These are phyloP conservation scores for Microcebus jonahi DNA, from an alignment of 2,113 vertebrate genomes.

Conservation along the genomic window DNA sequence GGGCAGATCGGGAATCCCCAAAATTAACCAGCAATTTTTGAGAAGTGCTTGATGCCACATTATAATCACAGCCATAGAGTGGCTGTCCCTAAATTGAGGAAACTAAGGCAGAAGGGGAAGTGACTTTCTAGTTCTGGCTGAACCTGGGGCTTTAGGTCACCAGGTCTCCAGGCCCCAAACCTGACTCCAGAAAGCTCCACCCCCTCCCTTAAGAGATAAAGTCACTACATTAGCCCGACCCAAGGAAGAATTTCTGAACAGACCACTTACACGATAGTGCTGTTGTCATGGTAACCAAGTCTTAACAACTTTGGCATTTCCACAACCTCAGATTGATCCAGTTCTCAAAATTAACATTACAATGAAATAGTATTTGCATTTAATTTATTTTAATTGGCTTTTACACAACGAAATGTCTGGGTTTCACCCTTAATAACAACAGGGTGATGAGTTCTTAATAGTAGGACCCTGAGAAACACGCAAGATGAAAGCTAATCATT, in stretches of 20 bases:
- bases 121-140: not conserved
- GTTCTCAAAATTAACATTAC: conserved; percentile 62
- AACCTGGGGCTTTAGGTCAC: not conserved
- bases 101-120: not conserved
- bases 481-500: not conserved
- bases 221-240: not conserved
- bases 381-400: conserved; percentile 75
- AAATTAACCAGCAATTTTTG: not conserved
- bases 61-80: rapidly evolving
- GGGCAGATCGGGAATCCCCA: not conserved
- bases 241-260: not conserved
- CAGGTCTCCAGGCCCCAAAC: not conserved
- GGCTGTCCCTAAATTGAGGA: not conserved
- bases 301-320: conserved; percentile 70
- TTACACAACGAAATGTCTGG: conserved; percentile 33
- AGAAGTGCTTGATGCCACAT: rapidly evolving
- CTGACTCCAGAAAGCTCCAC: not conserved
- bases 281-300: conserved; percentile 48
- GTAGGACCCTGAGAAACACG: not conserved
- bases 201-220: not conserved
- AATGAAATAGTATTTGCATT: conserved; percentile 61
- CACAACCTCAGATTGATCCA: conserved; percentile 61
- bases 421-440: conserved; percentile 31
- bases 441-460: not conserved
- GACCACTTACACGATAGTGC: rapidly evolving